Evolutionary conservation across 1,140 invertebrate species (phyloP).

Genomic region (Eulimnadia texana): DNA sequence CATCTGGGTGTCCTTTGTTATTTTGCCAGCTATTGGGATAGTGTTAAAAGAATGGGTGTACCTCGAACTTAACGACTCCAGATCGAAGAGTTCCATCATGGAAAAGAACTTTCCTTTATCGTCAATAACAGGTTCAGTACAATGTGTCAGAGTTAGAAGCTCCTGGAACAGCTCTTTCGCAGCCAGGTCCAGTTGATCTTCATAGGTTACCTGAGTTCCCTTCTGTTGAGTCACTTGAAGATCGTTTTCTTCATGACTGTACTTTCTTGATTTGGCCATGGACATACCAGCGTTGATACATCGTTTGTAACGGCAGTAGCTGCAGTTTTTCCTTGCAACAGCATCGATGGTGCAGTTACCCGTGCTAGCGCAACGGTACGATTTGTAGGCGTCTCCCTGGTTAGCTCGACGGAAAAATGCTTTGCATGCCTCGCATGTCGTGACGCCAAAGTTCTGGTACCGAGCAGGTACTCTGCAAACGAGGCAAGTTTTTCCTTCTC

Average conservation of each 20-base stretch:
- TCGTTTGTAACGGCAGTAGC: not conserved
- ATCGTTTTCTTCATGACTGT: not conserved
- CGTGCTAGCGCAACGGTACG: not conserved
- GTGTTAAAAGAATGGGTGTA: not conserved
- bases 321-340: not conserved
- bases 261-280: not conserved
- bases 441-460: not conserved
- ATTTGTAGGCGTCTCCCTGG: not conserved
- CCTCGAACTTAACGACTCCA: not conserved
- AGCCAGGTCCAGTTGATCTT: not conserved
- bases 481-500: not conserved
- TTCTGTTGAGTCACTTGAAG: not conserved
- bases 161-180: not conserved
- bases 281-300: not conserved
- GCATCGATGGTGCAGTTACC: not conserved
- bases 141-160: not conserved
- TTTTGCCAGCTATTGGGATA: no score
- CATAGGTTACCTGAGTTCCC: not conserved
- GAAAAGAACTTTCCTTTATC: not conserved
- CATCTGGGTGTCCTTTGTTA: no score
- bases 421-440: not conserved
- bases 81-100: not conserved
- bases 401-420: not conserved
- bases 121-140: not conserved
- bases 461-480: not conserved